These are phyloP conservation scores for Cosmorhoe ocellata DNA, from an alignment of 2,888 invertebrate species.

Conservation along the genomic window DNA sequence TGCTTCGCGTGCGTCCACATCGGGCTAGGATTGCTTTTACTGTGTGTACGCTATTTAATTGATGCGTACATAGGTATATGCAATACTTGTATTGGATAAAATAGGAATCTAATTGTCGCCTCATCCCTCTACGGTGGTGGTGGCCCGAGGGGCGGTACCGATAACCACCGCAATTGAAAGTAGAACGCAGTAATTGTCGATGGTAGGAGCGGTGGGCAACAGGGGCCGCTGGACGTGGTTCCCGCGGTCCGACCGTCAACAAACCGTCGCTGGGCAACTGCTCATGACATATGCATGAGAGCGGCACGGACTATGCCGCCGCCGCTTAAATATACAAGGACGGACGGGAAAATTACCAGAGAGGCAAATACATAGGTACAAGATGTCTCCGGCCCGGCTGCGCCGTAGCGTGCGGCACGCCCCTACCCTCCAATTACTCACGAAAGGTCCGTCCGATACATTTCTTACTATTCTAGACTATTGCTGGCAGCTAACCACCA, in stretches of 20 bases:
- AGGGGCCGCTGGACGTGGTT: conserved; percentile 65
- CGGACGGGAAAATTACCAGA: conserved; percentile 73
- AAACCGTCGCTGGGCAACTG: conserved; percentile 80
- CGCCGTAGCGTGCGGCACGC: conserved; percentile 65
- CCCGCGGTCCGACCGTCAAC: conserved; percentile 77
- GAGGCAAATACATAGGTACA: conserved; percentile 76
- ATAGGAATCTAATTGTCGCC: conserved; percentile 71
- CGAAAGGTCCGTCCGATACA: conserved; percentile 64
- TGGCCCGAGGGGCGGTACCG: conserved; percentile 51
- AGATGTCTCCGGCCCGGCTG: conserved; percentile 63
- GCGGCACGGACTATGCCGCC: conserved; percentile 63
- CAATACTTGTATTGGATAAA: conserved; percentile 63
- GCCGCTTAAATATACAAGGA: conserved; percentile 78
- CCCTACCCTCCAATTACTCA: conserved; percentile 67
- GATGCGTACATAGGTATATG: conserved; percentile 51
- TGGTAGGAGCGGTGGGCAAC: conserved; percentile 46
- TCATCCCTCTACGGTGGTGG: conserved; percentile 61
- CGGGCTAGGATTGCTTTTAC: conserved; percentile 66
- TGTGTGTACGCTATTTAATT: conserved; percentile 72
- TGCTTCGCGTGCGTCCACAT: conserved; percentile 61
- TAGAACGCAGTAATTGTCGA: conserved; percentile 77
- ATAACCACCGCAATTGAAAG: conserved; percentile 71
- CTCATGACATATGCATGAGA: conserved; percentile 83
- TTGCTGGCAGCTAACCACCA: conserved; percentile 61
- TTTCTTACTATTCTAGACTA: conserved; percentile 62